A percentile compares a stretch with the other conserved stretches of the same genome.
Conservation (phyloP, 2,797 vertebrate genomes). For the Malurus splendens region DNA sequence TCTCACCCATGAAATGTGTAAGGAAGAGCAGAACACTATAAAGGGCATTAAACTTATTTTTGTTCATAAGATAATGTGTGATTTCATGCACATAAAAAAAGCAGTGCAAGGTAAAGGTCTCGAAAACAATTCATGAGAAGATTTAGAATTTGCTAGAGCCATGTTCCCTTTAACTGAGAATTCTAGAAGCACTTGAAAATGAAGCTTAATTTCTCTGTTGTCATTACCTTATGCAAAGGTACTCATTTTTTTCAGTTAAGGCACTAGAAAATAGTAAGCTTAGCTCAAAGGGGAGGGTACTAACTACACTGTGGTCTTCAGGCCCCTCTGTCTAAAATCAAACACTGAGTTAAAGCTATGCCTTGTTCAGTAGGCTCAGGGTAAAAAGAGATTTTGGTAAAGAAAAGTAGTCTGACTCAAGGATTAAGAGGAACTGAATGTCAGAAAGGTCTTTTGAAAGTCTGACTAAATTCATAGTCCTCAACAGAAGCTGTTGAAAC, state of each 20-base stretch:
- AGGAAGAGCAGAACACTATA: background rate
- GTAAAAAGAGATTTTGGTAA: background rate
- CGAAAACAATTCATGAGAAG: background rate
- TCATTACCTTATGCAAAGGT: background rate
- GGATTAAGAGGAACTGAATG: background rate
- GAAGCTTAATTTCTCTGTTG: background rate
- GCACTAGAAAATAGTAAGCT: background rate
- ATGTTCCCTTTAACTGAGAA: background rate
- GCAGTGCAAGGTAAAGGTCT: background rate
- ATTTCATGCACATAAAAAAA: background rate
- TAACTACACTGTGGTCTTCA: background rate
- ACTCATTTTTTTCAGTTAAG: background rate
- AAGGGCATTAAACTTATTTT: background rate
- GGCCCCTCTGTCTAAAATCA: background rate
- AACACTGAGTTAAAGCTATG: background rate
- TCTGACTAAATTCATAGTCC: background rate
- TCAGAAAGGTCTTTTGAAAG: background rate
- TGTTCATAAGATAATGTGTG: background rate
- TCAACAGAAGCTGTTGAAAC: background rate
- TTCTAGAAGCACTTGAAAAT: background rate
- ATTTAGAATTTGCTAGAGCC: background rate
- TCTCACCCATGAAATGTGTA: background rate
- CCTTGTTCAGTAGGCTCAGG: background rate
- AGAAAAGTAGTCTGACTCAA: background rate
- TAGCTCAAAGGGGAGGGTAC: background rate